phyloP scores from a whole-genome alignment of 2,888 invertebrate genomes.

The Tetranychus piercei region DNA sequence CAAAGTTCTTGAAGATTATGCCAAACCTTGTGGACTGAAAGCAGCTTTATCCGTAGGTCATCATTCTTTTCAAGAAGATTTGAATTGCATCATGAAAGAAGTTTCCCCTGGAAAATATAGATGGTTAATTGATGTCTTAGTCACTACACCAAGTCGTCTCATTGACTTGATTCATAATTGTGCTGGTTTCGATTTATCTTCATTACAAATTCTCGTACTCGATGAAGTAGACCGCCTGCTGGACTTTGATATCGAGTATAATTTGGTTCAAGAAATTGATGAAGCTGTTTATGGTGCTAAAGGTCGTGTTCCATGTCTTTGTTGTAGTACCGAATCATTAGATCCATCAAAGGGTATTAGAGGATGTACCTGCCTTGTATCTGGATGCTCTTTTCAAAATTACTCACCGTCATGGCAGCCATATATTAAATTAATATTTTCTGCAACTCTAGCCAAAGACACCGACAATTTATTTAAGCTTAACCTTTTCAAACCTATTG shows the following conservation, averaged over 20 bases:
- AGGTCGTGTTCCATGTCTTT: constrained; percentile 7
- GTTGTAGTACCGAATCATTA: constrained; percentile 16
- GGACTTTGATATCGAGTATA: constrained; percentile 62
- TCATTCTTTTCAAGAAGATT: constrained; percentile 40
- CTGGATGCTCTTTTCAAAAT: constrained; percentile 12
- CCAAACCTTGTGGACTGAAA: constrained; percentile 39
- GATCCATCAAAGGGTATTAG: neutral
- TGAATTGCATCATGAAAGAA: constrained; percentile 31
- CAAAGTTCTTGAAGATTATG: constrained; percentile 49
- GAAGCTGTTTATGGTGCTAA: constrained; percentile 23
- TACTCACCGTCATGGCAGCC: constrained; percentile 25
- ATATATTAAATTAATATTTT: constrained; percentile 73
- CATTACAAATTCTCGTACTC: constrained; percentile 54
- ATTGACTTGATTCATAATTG: constrained; percentile 38
- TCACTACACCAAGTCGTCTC: constrained; percentile 39
- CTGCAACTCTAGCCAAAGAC: constrained; percentile 91
- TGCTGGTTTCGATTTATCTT: constrained; percentile 28
- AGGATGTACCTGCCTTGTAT: constrained; percentile 3
- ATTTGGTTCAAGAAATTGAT: constrained; percentile 44
- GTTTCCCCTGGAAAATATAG: constrained; percentile 31
- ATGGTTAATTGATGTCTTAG: constrained; percentile 36
- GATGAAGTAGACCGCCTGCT: constrained; percentile 94
- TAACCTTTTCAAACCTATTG: constrained; percentile 48
- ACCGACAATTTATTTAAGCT: constrained; percentile 80
- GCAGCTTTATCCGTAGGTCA: constrained; percentile 49